A percentile compares a stretch with the other conserved stretches of the same genome.
These are phyloP conservation scores for Frieseomelitta varia DNA, from an alignment of 1,140 invertebrate genomes.

Conservation along the genomic window DNA sequence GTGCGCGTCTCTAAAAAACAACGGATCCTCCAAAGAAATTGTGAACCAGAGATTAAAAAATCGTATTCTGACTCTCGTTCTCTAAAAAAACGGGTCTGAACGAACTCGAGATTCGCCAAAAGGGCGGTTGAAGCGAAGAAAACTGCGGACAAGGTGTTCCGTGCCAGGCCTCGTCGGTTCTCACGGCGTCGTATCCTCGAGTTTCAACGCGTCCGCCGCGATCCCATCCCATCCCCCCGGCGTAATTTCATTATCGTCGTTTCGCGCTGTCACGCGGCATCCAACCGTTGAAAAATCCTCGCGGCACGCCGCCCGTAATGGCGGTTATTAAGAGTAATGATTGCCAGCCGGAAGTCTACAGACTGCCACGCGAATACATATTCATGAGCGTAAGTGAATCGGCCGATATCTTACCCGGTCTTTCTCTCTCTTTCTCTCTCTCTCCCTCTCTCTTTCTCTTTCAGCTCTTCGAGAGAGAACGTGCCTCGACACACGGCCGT, in stretches of 20 bases:
- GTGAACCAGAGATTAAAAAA: too few relatives aligned
- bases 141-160: not conserved
- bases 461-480: not conserved
- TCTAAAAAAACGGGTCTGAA: too few relatives aligned
- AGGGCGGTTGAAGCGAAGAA: not conserved
- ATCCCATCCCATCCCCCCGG: slow-evolving; percentile 14
- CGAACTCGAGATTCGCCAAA: not conserved
- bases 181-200: not conserved
- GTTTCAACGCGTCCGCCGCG: not conserved
- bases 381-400: slow-evolving; percentile 69
- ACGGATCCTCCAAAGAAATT: too few relatives aligned
- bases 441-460: not conserved
- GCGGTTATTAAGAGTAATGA: slow-evolving; percentile 68
- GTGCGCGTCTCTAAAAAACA: too few relatives aligned
- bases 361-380: slow-evolving; percentile 60
- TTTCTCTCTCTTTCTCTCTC: not conserved
- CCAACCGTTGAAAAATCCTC: slow-evolving; percentile 56
- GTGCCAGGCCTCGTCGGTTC: not conserved
- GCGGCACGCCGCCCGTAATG: slow-evolving; percentile 47
- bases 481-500: not conserved
- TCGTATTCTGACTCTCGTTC: too few relatives aligned
- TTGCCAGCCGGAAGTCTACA: slow-evolving; percentile 56
- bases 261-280: slow-evolving; percentile 44
- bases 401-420: slow-evolving; percentile 55
- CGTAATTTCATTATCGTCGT: slow-evolving; percentile 59